Percentiles rank a stretch among this genome's conserved stretches.
phyloP scores from a whole-genome alignment of 2,113 vertebrate species.

The Pogona vitticeps region DNA sequence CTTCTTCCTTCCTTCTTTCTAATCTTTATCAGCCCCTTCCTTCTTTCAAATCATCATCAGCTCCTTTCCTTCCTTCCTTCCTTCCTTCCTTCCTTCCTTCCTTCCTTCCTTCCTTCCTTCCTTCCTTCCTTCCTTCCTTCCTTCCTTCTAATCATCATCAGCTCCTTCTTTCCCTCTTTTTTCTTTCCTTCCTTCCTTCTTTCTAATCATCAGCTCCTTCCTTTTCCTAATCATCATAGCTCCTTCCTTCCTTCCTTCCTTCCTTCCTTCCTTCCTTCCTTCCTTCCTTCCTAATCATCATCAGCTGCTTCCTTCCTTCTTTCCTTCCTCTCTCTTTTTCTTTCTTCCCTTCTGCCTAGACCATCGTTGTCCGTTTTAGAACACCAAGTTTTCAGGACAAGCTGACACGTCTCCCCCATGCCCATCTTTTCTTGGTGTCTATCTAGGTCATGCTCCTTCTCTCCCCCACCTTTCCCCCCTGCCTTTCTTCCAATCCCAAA shows the following conservation, averaged over 20 bases:
- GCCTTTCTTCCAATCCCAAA: neutral
- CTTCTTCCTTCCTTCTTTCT: neutral
- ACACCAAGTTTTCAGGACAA: neutral
- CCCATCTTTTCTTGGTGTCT: neutral
- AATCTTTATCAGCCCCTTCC: too few species aligned
- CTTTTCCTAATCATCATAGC: neutral
- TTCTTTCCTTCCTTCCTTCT: neutral
- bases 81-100: too few species aligned
- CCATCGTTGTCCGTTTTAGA: neutral
- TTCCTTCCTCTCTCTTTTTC: too few species aligned
- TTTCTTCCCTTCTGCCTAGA: neutral
- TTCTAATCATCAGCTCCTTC: neutral
- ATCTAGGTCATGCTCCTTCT: neutral
- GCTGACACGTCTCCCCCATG: too few species aligned
- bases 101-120: neutral
- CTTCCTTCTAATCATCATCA: neutral
- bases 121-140: too few species aligned
- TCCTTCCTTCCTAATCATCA: neutral
- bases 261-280: neutral
- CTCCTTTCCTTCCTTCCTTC: neutral
- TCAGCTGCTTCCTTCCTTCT: too few species aligned
- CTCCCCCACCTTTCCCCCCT: neutral
- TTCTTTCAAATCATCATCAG: too few species aligned
- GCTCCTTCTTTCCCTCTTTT: neutral
- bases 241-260: neutral